Conservation (phyloP, 2,113 vertebrate species). For the Tragelaphus strepsiceros region DNA sequence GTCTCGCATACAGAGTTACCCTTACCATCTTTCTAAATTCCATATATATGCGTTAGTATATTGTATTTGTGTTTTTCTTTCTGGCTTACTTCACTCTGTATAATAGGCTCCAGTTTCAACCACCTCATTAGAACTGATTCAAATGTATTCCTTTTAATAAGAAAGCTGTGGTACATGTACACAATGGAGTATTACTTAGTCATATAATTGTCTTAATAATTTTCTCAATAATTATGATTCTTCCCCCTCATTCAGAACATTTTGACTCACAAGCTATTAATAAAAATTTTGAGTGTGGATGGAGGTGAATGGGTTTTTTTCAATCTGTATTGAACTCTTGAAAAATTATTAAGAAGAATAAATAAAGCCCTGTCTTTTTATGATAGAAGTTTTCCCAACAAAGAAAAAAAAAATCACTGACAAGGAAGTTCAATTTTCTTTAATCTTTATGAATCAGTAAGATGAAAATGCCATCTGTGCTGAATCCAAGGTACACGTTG, state of each 20-base stretch:
- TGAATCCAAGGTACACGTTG: not conserved
- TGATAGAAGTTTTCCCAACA: not conserved
- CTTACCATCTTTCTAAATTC: too few species aligned
- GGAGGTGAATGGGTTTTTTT: not conserved
- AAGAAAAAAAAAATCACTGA: constrained; percentile 16
- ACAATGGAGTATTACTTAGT: too few species aligned
- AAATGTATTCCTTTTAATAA: too few species aligned
- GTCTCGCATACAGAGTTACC: too few species aligned
- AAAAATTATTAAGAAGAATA: not conserved
- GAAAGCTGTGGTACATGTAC: too few species aligned
- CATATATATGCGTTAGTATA: too few species aligned
- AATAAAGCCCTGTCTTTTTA: not conserved
- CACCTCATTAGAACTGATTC: too few species aligned
- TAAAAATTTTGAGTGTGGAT: not conserved
- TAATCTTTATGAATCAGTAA: not conserved
- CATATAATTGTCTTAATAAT: not conserved
- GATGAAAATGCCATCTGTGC: not conserved
- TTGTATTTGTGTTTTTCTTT: too few species aligned
- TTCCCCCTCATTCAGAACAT: not conserved
- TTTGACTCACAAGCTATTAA: not conserved
- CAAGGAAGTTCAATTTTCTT: constrained; percentile 16
- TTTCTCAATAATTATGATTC: not conserved
- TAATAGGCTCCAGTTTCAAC: too few species aligned
- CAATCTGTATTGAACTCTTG: not conserved
- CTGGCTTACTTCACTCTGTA: too few species aligned